phyloP scores from a whole-genome alignment of 1,140 invertebrate species.

The Aphaenogaster floridana region DNA sequence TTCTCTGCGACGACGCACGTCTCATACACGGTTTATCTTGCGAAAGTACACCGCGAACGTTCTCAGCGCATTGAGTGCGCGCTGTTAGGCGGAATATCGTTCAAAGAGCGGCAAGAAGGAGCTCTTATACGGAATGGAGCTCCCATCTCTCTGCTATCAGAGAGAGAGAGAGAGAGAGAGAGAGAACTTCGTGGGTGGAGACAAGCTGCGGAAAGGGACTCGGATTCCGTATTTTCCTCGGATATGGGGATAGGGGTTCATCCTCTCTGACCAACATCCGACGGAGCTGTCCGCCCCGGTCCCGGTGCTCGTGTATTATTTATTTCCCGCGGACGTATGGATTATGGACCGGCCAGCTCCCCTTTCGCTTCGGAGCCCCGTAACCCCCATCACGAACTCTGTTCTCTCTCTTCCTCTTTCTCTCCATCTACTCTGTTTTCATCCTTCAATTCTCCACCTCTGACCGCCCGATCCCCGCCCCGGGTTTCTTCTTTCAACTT shows the following conservation, averaged over 20 bases:
- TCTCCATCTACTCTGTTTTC: background rate
- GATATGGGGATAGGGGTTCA: constrained; percentile 49
- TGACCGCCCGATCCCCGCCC: background rate
- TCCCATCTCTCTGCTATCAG: background rate
- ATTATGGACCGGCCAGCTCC: constrained; percentile 69
- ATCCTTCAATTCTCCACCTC: constrained; percentile 45
- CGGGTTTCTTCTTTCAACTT: constrained; percentile 15
- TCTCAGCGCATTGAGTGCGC: constrained; percentile 31
- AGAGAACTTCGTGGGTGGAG: background rate
- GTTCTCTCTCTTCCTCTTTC: background rate
- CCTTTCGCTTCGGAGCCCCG: constrained; percentile 1
- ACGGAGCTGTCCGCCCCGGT: constrained; percentile 40
- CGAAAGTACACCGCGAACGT: constrained; percentile 28
- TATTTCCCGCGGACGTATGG: constrained; percentile 77
- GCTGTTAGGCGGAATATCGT: constrained; percentile 56
- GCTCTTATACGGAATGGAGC: background rate
- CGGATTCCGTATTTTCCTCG: constrained; percentile 64
- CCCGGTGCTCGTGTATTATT: constrained; percentile 77
- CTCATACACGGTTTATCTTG: constrained; percentile 40
- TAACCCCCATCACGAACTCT: background rate
- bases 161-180: constrained; percentile 1
- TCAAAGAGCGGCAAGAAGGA: constrained; percentile 54
- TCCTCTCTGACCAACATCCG: constrained; percentile 65
- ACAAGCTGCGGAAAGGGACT: background rate
- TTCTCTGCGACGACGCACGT: constrained; percentile 37